These are phyloP conservation scores for Ormyrus nitidulus DNA, from an alignment of 2,888 invertebrate genomes.

Conservation along the genomic window DNA sequence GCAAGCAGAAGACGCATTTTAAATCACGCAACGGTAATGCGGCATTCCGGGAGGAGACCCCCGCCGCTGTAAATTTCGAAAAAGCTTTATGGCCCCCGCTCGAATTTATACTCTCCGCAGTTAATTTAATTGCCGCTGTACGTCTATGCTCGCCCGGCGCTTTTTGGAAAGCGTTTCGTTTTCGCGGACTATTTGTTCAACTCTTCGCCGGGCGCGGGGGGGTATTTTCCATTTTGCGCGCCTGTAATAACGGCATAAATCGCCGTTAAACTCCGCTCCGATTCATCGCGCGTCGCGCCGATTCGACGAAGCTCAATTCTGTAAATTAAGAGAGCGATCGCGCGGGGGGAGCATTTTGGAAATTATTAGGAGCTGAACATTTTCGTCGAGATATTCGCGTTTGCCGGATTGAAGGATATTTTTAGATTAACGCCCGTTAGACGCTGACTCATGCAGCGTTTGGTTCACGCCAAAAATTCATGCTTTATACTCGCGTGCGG, in stretches of 20 bases:
- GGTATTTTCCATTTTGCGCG: slow-evolving; percentile 15
- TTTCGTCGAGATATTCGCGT: slow-evolving; percentile 13
- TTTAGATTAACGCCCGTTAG: slow-evolving; percentile 13
- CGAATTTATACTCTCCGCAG: slow-evolving; percentile 38
- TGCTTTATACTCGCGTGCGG: not conserved
- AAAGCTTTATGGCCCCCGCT: slow-evolving; percentile 11
- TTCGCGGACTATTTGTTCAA: slow-evolving; percentile 29
- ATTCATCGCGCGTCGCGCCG: slow-evolving; percentile 15
- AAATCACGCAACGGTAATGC: slow-evolving; percentile 39
- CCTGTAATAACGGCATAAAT: slow-evolving; percentile 36
- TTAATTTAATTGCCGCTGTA: slow-evolving; percentile 40
- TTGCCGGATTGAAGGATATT: slow-evolving; percentile 25
- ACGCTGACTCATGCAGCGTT: not conserved
- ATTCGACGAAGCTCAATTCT: not conserved
- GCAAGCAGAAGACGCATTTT: not conserved
- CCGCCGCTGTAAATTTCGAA: slow-evolving; percentile 41
- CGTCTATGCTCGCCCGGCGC: not conserved
- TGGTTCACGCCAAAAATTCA: not conserved
- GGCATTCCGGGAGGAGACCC: not conserved
- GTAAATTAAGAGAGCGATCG: slow-evolving; percentile 24
- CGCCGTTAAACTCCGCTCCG: slow-evolving; percentile 3
- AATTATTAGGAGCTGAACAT: slow-evolving; percentile 11
- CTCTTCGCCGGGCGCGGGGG: slow-evolving; percentile 30
- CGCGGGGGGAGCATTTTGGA: not conserved
- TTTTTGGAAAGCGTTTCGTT: slow-evolving; percentile 14